phyloP scores from a whole-genome alignment of 1,140 invertebrate genomes.

The Dysdera silvatica region DNA sequence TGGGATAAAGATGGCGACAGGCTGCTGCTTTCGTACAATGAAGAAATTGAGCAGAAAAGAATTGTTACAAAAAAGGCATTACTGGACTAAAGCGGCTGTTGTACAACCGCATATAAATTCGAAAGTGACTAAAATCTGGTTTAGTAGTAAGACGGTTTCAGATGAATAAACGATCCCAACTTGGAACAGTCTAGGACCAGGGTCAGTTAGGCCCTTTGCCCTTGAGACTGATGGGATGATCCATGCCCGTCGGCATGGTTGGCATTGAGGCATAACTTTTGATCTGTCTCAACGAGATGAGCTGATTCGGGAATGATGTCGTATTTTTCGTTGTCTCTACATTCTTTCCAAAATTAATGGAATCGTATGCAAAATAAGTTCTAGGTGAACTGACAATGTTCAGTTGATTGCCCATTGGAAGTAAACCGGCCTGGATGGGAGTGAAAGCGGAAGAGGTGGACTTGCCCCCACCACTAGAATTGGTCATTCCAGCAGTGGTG shows the following conservation, averaged over 20 bases:
- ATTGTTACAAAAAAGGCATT: no score
- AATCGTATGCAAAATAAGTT: slow-evolving; percentile 78
- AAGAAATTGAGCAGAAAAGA: no score
- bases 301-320: slow-evolving; percentile 79
- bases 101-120: no score
- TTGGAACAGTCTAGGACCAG: background rate
- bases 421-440: slow-evolving; percentile 51
- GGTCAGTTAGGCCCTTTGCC: slow-evolving; percentile 44
- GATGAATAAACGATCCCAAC: no score
- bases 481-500: slow-evolving; percentile 7
- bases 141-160: no score
- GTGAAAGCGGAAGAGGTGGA: slow-evolving; percentile 58
- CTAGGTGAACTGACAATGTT: slow-evolving; percentile 34
- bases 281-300: slow-evolving; percentile 91
- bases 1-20: no score
- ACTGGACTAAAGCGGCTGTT: no score
- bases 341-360: slow-evolving; percentile 63
- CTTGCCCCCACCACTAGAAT: slow-evolving; percentile 1
- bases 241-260: slow-evolving; percentile 43
- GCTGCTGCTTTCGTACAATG: no score
- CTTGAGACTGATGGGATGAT: slow-evolving; percentile 51
- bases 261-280: slow-evolving; percentile 92
- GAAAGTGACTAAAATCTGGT: no score
- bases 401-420: slow-evolving; percentile 23
- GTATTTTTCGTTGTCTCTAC: slow-evolving; percentile 41